A percentile compares a stretch with the other conserved stretches of the same genome.
Conservation (phyloP, 2,888 invertebrate species). For the Troilus luridus region DNA sequence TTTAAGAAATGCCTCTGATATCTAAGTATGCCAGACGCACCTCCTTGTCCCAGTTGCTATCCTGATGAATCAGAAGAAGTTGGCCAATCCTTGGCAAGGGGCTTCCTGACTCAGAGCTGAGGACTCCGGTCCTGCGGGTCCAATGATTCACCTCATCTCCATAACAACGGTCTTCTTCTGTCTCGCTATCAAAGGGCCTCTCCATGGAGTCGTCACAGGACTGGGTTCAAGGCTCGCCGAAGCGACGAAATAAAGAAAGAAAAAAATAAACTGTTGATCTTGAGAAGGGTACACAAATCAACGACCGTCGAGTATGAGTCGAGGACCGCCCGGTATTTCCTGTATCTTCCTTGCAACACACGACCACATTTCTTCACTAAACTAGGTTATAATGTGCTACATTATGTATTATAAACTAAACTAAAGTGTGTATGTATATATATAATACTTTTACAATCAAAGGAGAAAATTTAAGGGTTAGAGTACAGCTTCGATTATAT, state of each 20-base stretch:
- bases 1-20: background rate
- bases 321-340: too few species aligned
- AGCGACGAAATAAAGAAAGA: background rate
- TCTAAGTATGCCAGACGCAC: background rate
- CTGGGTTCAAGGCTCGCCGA: slow-evolving; percentile 23
- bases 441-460: too few species aligned
- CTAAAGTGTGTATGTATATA: too few species aligned
- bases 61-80: slow-evolving; percentile 23
- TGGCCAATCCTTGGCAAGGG: background rate
- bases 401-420: too few species aligned
- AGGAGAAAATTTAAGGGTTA: too few species aligned
- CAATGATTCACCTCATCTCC: slow-evolving; percentile 26
- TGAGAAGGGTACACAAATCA: background rate
- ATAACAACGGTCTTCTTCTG: slow-evolving; percentile 13
- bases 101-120: background rate
- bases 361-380: background rate
- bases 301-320: background rate
- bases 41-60: background rate
- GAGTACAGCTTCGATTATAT: too few species aligned
- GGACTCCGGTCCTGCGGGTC: background rate
- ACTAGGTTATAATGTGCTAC: too few species aligned
- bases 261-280: background rate
- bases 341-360: background rate
- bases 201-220: background rate
- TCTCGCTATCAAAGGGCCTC: background rate